A percentile compares a stretch with the other conserved stretches of the same genome.
phyloP scores from a whole-genome alignment of 2,113 vertebrate species.

The Aphyosemion australe region DNA sequence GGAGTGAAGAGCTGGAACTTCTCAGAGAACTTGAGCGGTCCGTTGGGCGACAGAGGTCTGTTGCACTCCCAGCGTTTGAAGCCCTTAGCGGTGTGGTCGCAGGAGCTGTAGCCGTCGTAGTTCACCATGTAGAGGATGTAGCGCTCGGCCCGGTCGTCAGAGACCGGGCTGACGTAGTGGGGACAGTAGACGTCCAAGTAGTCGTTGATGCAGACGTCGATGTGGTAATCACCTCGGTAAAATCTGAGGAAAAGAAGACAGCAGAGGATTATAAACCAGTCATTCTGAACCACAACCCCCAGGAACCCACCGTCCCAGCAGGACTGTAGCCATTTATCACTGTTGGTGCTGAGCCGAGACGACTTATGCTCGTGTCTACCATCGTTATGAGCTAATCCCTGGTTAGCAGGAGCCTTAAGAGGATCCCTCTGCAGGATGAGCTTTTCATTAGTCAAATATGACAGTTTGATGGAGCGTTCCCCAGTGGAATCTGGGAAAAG shows the following conservation, averaged over 20 bases:
- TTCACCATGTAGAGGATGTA: slow-evolving; percentile 99
- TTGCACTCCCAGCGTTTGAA: slow-evolving; percentile 99
- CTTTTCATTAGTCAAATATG: slow-evolving; percentile 70
- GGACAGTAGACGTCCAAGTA: slow-evolving; percentile 98
- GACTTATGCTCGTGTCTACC: slow-evolving; percentile 44
- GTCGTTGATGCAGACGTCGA: slow-evolving; percentile 98
- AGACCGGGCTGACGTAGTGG: slow-evolving; percentile 89
- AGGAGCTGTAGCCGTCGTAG: slow-evolving; percentile 97
- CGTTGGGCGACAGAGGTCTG: slow-evolving; percentile 91
- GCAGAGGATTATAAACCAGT: background rate
- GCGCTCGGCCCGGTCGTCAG: slow-evolving; percentile 90
- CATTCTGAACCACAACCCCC: slow-evolving; percentile 28
- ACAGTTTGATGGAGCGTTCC: slow-evolving; percentile 64
- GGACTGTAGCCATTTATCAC: slow-evolving; percentile 56
- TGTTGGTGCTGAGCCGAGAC: slow-evolving; percentile 44
- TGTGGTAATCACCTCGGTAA: slow-evolving; percentile 93
- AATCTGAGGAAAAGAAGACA: slow-evolving; percentile 79
- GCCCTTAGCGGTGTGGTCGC: slow-evolving; percentile 95
- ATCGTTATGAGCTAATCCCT: slow-evolving; percentile 54
- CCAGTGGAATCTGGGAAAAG: slow-evolving; percentile 63
- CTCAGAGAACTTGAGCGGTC: slow-evolving; percentile 97
- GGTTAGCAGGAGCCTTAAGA: slow-evolving; percentile 70
- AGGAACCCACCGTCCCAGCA: background rate
- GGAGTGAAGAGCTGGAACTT: slow-evolving; percentile 99
- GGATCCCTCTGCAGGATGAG: slow-evolving; percentile 61